Evolutionary conservation across 1,140 invertebrate species (phyloP).

Genomic region (Formica selysi): DNA sequence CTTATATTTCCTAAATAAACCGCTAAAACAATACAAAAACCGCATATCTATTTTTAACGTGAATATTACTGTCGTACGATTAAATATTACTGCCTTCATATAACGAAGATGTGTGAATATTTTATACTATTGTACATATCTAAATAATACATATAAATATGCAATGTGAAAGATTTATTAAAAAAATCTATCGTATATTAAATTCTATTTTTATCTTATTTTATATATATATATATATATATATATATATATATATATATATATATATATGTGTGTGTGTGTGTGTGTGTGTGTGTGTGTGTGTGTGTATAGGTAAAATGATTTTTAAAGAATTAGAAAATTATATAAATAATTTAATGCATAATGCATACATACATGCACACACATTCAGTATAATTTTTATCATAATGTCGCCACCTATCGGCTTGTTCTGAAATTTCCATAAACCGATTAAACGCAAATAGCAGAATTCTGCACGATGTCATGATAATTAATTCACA

Average conservation of each 20-base stretch:
- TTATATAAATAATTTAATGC: neutral
- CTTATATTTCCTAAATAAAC: neutral
- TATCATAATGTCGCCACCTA: constrained; percentile 39
- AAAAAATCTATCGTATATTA: neutral
- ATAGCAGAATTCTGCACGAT: constrained; percentile 6
- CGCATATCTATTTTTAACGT: neutral
- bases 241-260: too few species aligned
- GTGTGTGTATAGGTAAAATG: too few species aligned
- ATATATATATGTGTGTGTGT: too few species aligned
- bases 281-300: too few species aligned
- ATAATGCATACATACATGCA: neutral
- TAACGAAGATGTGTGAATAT: too few species aligned
- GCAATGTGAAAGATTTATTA: neutral
- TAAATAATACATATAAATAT: neutral
- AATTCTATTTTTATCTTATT: neutral
- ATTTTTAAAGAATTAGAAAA: too few species aligned
- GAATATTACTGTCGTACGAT: neutral
- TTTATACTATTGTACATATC: neutral
- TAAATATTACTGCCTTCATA: neutral
- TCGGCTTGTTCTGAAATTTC: neutral
- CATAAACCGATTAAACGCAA: neutral
- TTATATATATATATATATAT: too few species aligned
- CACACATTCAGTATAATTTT: neutral
- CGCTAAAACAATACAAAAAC: neutral
- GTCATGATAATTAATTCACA: constrained; percentile 8